Evolutionary conservation across 2,113 vertebrate genomes (phyloP).

Genomic region (Halcyon senegalensis): DNA sequence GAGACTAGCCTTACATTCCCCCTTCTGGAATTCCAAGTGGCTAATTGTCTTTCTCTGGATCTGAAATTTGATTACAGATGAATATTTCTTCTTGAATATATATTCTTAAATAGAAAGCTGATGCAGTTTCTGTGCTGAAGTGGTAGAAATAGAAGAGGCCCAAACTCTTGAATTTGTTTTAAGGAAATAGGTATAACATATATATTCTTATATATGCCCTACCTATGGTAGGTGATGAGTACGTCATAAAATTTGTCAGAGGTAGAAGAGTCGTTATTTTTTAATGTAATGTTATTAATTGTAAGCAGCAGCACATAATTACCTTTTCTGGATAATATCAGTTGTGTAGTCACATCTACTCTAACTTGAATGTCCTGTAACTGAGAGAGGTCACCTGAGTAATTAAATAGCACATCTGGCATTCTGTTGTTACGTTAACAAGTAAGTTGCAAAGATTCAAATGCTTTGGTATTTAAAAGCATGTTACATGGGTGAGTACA

Average conservation of each 20-base stretch:
- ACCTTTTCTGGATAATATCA: background rate
- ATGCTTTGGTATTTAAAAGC: background rate
- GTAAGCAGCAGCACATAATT: background rate
- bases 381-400: background rate
- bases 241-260: background rate
- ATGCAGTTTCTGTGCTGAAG: background rate
- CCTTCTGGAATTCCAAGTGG: background rate
- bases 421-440: background rate
- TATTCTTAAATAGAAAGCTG: background rate
- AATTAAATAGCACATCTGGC: background rate
- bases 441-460: background rate
- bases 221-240: background rate
- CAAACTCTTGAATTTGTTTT: background rate
- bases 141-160: background rate
- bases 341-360: background rate
- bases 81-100: slow-evolving; percentile 50
- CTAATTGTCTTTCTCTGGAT: background rate
- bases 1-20: background rate
- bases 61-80: slow-evolving; percentile 39
- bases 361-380: background rate
- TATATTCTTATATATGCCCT: background rate
- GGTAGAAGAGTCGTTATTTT: background rate
- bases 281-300: background rate
- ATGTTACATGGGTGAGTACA: background rate
- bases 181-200: background rate